phyloP scores from a whole-genome alignment of 2,797 vertebrate species.

The Ceyx erithaca region DNA sequence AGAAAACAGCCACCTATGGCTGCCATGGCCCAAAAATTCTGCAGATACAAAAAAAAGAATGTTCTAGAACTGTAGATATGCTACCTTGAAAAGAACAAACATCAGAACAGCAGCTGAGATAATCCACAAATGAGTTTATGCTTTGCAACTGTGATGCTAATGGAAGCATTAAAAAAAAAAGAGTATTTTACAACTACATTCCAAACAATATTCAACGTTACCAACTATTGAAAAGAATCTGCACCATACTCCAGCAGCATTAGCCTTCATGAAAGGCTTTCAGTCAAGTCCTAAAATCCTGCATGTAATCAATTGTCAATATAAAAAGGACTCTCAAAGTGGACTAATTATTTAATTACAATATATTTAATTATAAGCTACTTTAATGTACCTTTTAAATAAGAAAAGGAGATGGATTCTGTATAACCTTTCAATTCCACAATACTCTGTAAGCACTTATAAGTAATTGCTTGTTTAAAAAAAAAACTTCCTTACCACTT shows the following conservation, averaged over 20 bases:
- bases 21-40: constrained; percentile 82
- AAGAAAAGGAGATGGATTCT: neutral
- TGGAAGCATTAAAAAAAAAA: neutral
- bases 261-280: neutral
- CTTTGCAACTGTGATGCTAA: neutral
- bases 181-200: neutral
- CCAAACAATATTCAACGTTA: neutral
- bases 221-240: neutral
- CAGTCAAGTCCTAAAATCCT: neutral
- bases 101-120: neutral
- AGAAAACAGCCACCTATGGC: constrained; percentile 66
- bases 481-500: constrained; percentile 75
- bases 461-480: neutral
- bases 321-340: neutral
- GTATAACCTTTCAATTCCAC: neutral
- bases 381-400: neutral
- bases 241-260: neutral
- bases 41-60: neutral
- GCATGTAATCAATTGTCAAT: neutral
- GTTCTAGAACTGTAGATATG: neutral
- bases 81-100: neutral
- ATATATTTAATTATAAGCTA: neutral
- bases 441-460: neutral
- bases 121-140: neutral
- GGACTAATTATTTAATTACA: neutral